Base-by-base conservation (phyloP, 2,888 invertebrate species). In the Lasioglossum calceatum region DNA sequence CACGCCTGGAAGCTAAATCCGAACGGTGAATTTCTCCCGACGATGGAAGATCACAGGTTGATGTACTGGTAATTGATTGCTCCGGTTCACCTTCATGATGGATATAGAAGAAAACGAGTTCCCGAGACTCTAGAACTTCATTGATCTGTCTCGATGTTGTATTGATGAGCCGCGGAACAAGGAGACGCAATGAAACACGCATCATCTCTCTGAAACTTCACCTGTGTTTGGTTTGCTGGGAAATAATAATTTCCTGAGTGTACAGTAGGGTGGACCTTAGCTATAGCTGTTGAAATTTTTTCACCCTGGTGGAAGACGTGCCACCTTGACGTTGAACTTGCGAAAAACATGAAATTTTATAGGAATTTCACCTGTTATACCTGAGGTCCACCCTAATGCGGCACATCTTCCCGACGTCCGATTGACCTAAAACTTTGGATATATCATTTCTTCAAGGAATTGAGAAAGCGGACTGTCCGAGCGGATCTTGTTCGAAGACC, bases 41-140 rank as follows among this genome's bases (percentile, higher is more conserved):
- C 71, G 39, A n/a, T 71, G 71, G 42, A n/a, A n/a, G 42, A 71
- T 71, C 42, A 14, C n/a, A 12, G 71, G 42, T 71, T 71, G 71
- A 71, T 71, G n/a, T 39, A 42, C 71, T 71, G 23, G 42, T 42
- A 71, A 71, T 71, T 42, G 71, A 71, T 71, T 42, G 71, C 71
- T n/a, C 23, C 71, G 42, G 42, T 71, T n/a, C 71, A 42, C 42
- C 42, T 71, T n/a, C 71, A 0, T n/a, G 71, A 71, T 71, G n/a
- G 42, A 71, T 71, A 42, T 14, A n/a, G 71, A 42, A 71, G 42
- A 71, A n/a, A 42, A 42, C 12, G 42, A 71, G 42, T 71, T 71
- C 23, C 71, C 14, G 42, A 12, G 71, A n/a, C 5, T 71, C n/a
- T 39, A n/a, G n/a, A 42, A 42, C 39, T 71, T 71, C 71, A n/a